A percentile compares a stretch with the other conserved stretches of the same genome.
Conservation (phyloP, 2,797 vertebrate genomes). For the Cynopterus sphinx region DNA sequence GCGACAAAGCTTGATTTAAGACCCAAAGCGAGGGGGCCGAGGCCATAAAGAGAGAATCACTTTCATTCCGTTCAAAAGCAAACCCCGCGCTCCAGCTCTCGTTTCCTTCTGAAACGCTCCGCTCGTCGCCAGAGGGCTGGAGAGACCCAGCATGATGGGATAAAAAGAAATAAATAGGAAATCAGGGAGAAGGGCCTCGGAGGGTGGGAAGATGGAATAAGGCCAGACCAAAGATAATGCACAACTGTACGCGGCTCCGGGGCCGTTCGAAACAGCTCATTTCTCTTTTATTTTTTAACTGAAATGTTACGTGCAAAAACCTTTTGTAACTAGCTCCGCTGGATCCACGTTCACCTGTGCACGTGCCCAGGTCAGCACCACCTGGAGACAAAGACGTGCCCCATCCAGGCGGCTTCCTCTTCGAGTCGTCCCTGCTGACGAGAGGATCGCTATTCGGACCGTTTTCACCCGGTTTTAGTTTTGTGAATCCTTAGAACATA, state of each 20-base stretch:
- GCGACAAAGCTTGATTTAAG: constrained; percentile 63
- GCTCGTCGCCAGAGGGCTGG: neutral
- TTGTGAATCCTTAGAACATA: rapidly evolving
- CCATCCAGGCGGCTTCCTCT: rapidly evolving
- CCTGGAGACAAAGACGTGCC: rapidly evolving
- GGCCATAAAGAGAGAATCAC: constrained; percentile 32
- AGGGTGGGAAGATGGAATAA: neutral
- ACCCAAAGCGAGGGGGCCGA: neutral
- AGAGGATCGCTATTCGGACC: rapidly evolving
- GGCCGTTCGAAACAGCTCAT: neutral
- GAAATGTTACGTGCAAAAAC: neutral
- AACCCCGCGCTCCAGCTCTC: neutral
- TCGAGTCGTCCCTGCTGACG: rapidly evolving
- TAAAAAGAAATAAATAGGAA: neutral
- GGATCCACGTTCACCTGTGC: neutral
- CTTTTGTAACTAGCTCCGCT: neutral
- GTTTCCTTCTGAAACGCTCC: neutral
- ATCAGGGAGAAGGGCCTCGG: neutral
- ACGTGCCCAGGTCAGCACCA: rapidly evolving
- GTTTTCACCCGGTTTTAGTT: rapidly evolving
- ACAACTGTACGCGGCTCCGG: rapidly evolving
- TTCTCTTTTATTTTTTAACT: neutral
- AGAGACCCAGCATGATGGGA: rapidly evolving
- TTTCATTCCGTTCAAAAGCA: constrained; percentile 17
- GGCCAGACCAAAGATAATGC: neutral